Conservation (phyloP, 2,797 vertebrate genomes). For the Pseudochirops corinnae region DNA sequence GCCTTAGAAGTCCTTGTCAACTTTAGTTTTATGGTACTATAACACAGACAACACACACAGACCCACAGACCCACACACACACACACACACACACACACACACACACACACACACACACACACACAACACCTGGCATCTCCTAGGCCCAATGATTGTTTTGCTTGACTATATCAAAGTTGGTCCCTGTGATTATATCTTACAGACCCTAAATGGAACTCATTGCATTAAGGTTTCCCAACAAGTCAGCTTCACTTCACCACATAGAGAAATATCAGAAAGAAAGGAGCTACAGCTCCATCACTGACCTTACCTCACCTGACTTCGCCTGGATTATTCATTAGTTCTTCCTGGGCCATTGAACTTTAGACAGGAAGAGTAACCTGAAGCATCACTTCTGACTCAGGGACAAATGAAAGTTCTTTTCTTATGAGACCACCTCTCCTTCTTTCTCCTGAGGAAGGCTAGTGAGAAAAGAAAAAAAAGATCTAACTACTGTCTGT, state of each 20-base stretch:
- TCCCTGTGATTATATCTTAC: background rate
- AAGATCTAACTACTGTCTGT: constrained; percentile 14
- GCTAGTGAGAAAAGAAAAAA: constrained; percentile 32
- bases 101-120: background rate
- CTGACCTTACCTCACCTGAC: constrained; percentile 25
- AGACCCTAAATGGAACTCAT: background rate
- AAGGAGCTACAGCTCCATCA: constrained; percentile 38
- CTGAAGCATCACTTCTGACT: background rate
- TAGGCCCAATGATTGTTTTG: background rate
- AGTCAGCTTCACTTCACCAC: background rate
- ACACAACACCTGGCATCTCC: background rate
- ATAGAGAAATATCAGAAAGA: background rate
- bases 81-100: background rate
- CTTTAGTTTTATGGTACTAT: background rate
- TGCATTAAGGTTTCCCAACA: background rate
- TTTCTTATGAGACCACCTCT: constrained; percentile 46
- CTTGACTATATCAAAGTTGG: background rate
- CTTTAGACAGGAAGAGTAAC: background rate
- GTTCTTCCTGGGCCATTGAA: background rate
- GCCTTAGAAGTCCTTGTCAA: background rate
- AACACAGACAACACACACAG: background rate
- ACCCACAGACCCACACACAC: background rate
- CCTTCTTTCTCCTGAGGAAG: constrained; percentile 42
- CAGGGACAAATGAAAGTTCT: constrained; percentile 45
- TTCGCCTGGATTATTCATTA: background rate